Base-by-base conservation (phyloP, 2,797 vertebrate genomes). In the Danio tinwini region DNA sequence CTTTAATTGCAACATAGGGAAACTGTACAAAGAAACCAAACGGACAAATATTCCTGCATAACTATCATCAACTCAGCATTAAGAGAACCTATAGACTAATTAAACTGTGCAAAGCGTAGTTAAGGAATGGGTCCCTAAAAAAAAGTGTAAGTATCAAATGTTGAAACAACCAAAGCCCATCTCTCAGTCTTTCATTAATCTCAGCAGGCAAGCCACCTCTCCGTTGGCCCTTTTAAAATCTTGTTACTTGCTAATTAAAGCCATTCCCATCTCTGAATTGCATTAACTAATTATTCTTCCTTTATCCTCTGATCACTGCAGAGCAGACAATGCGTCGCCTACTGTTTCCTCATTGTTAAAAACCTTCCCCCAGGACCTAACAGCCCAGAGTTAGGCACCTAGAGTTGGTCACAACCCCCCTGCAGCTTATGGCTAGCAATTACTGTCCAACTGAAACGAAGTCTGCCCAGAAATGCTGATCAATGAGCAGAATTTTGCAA, bases 241-340 rank as follows among this genome's bases (percentile, higher is more conserved):
- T 92, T 83, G 90, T 94, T 94, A 93, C 91, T 86, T 87, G 89
- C 90, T 93, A 93, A 94, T 94, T 94, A 92, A 93, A 94, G 90
- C 77, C 82, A 86, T 90, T 90, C 87, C 86, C 86, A 81, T 91
- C 89, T 91, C 87, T 89, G 69, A 87, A 84, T 91, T 85, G 80
- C 87, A 87, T 89, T 92, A 93, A 93, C 90, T 93, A 93, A 93
- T 93, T 92, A 91, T 89, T 89, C 84, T 78, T 89, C 87, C 87
- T 84, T 91, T 91, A 93, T 92, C 91, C 93, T 91, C 90, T 90
- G 89, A 90, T 92, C 88, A 82, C 86, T 84, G 39, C 7, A 82
- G 63, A 82, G 90, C 14, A 89, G 91, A 87, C 81, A 86, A 89
- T 85, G 80, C 45, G 52, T 65, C 85, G 88, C 80, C 68, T 47